Evolutionary conservation across 2,113 vertebrate species (phyloP).

Genomic region (Pionites leucogaster): DNA sequence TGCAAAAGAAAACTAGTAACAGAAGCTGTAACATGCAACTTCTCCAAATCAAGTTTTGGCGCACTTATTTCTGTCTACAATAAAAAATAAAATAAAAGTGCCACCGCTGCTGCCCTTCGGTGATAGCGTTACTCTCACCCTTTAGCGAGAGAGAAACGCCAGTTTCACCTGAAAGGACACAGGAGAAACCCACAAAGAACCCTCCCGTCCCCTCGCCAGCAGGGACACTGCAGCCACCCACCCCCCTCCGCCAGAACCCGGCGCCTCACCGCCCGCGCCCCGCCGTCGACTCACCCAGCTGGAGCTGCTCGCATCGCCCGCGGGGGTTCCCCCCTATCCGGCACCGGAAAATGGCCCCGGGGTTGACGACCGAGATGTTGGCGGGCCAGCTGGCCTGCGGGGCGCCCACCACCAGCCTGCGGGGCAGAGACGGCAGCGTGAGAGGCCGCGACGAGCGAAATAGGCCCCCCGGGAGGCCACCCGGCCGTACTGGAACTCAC

Average conservation of each 20-base stretch:
- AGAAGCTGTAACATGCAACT: background rate
- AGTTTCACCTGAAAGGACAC: background rate
- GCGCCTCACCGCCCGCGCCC: background rate
- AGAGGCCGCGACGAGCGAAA: background rate
- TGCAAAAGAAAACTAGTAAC: background rate
- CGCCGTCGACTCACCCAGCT: constrained; percentile 76
- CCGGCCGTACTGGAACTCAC: constrained; percentile 71
- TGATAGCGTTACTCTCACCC: background rate
- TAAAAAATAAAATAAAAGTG: background rate
- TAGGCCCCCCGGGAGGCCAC: background rate
- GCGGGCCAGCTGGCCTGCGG: constrained; percentile 79
- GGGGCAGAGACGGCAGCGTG: background rate
- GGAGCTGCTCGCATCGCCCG: constrained; percentile 67
- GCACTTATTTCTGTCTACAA: background rate
- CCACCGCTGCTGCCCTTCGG: no score
- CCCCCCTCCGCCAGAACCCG: background rate
- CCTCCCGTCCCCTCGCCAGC: background rate
- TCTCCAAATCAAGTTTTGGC: background rate
- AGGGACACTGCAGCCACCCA: background rate
- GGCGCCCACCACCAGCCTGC: constrained; percentile 89
- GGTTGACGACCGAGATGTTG: constrained; percentile 66
- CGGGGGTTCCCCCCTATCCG: constrained; percentile 66
- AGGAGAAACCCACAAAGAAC: background rate
- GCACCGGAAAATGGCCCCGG: constrained; percentile 89
- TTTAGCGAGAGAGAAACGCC: background rate